Evolutionary conservation across 2,888 invertebrate genomes (phyloP).

Genomic region (Euspilapteryx auroguttella): DNA sequence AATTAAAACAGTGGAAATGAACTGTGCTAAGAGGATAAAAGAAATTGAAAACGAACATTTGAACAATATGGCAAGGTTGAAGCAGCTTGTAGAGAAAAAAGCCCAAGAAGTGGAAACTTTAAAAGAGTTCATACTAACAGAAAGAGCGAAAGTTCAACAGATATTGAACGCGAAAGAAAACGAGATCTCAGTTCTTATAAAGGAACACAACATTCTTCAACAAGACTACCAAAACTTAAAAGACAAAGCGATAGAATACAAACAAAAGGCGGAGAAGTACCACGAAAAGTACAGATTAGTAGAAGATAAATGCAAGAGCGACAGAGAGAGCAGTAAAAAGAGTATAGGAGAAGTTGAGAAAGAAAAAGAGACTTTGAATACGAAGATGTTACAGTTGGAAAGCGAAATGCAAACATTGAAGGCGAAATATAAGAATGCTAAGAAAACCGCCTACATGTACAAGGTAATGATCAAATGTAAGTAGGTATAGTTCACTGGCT

Average conservation of each 20-base stretch:
- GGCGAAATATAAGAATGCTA: slow-evolving; percentile 65
- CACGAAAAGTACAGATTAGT: slow-evolving; percentile 29
- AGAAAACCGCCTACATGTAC: slow-evolving; percentile 65
- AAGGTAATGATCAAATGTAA: slow-evolving; percentile 36
- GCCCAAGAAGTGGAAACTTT: slow-evolving; percentile 53
- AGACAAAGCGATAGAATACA: slow-evolving; percentile 31
- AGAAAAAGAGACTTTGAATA: slow-evolving; percentile 36
- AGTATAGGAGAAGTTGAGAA: slow-evolving; percentile 20
- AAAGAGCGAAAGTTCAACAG: slow-evolving; percentile 49
- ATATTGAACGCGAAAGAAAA: slow-evolving; percentile 52
- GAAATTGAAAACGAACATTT: slow-evolving; percentile 54
- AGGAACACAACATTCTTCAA: slow-evolving; percentile 38
- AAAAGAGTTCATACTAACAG: slow-evolving; percentile 50
- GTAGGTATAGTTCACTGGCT: no score
- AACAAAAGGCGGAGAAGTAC: slow-evolving; percentile 32
- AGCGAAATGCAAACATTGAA: slow-evolving; percentile 48
- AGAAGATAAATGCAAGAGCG: slow-evolving; percentile 23
- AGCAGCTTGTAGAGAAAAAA: slow-evolving; percentile 50
- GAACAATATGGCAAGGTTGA: slow-evolving; percentile 38
- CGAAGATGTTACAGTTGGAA: slow-evolving; percentile 36
- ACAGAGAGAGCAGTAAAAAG: slow-evolving; percentile 30
- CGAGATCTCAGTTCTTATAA: slow-evolving; percentile 46
- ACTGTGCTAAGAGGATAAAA: slow-evolving; percentile 46
- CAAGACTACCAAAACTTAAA: slow-evolving; percentile 33
- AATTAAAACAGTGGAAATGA: slow-evolving; percentile 60